Evolutionary conservation across 92 coral and sea anemone species (phyloP), one percentile per base, ranked within the genome.

Genomic region (Pocillopora meandrina): DNA sequence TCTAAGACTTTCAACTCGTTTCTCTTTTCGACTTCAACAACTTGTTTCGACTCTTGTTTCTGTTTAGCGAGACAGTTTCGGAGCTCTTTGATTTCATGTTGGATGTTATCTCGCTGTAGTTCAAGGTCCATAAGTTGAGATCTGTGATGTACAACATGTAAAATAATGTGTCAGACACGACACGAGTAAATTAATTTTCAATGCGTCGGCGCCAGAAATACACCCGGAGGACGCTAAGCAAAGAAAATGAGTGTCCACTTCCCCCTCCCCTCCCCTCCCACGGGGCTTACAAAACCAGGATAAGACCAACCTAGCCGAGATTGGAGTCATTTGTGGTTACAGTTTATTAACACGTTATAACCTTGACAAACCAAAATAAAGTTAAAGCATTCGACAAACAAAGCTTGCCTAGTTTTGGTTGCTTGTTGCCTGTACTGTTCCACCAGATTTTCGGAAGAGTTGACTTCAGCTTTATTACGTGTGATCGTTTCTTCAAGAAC

Each of bases 381-480:
- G 52, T 42, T 7, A 42, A 42, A 42, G 52, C 52, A 42, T 42
- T 42, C 52, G 52, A 42, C 52, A 3, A 42, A 3, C 52, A 42
- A 42, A 1, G 18, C 17, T 21, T 86, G 94, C 99, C 99, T 91
- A 58, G 99, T 87, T 87, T 92, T 93, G n/a, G 99, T 97, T 7
- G 98, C 99, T 69, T 94, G 96, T 78, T 92, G 95, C 84, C 96
- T 89, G 93, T 97, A 97, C 81, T 97, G 93, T 66, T 97, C 99
- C 1, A 92, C 98, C 59, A 97, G 87, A 63, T 92, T 92, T 85
- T 95, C 98, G 12, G 97, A 95, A 12, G 99, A 92, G 42, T 85
- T 92, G 80, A 97, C 90, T 65, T 97, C 99, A 3, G 99, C 98
- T 84, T 76, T 84, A 60, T 92, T 93, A 10, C 95, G 92, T 78